Percentiles rank a stretch among this genome's conserved stretches.
These are phyloP conservation scores for Pristionchus maxplancki DNA, from an alignment of 2,888 invertebrate species.

Conservation along the genomic window DNA sequence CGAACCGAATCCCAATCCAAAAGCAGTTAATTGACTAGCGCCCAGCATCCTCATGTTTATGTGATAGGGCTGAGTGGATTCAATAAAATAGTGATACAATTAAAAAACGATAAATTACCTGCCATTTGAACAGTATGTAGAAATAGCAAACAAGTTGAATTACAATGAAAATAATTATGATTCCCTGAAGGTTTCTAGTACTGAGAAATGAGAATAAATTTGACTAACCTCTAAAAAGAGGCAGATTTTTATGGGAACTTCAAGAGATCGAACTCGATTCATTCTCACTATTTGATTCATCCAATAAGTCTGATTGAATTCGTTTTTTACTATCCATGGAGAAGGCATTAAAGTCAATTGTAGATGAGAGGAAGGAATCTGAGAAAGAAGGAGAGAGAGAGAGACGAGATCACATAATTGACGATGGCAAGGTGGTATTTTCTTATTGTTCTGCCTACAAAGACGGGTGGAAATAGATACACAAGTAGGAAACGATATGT, in stretches of 20 bases:
- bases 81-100: background rate
- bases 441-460: slow-evolving; percentile 5
- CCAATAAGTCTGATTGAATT: background rate
- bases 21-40: background rate
- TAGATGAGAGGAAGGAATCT: background rate
- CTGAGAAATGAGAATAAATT: background rate
- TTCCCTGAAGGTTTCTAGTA: background rate
- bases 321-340: background rate
- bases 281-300: slow-evolving; percentile 16
- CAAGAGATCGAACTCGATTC: background rate
- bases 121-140: background rate
- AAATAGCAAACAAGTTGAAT: background rate
- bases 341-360: background rate
- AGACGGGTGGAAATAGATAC: background rate
- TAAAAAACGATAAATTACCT: background rate
- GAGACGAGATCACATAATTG: background rate
- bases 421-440: background rate
- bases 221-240: background rate
- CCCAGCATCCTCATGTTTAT: background rate
- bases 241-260: background rate
- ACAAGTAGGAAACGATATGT: no score
- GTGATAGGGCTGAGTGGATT: background rate
- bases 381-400: background rate
- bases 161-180: background rate
- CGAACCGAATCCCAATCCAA: background rate